Base-by-base conservation (phyloP, 2,113 vertebrate species). In the Neotoma lepida region DNA sequence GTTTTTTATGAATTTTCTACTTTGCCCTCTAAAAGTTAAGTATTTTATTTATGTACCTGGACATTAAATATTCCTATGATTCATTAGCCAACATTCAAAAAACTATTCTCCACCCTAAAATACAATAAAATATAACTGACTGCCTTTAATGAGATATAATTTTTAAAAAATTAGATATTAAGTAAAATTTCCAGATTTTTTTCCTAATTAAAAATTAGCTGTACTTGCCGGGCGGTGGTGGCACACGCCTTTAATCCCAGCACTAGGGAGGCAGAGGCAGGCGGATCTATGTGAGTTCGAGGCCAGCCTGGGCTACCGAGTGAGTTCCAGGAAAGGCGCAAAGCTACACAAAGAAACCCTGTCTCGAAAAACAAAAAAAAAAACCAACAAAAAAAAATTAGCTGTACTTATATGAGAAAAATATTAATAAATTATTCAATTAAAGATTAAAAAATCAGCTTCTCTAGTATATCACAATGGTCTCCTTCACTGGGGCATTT, bases 101-200 rank as follows among this genome's bases (percentile, higher is more conserved):
- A 81, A 70, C 26, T 86, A 88, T 28, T 91, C 78, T 33, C 49
- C 5, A 95, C 33, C 17, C 64, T 41, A 90, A 81, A 90, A 92
- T 35, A 49, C 70, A 94, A 84, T 73, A 74, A 94, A 49, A 41
- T 78, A 51, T 54, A 95, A 41, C 7, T 90, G 41, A 74, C 54
- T 64, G 71, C 17, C 28, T 68, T 95, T 88, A 86, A 88, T 49
- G n/a, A 86, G 56, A 95, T 61, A 20, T 3, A 68, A 26, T 73
- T 87, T 82, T 82, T 74, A 26, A 54, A 94, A 94, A 93, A 28
- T 89, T 91, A 93, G 6, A 82, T 74, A 92, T 39, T 88, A 95
- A 73, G 51, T 84, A 51, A 28, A 64, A 18, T 93, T 92, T 58
- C 22, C 44, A 74, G 4, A 28, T 15, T 35, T 78, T 73, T 90